Conservation (phyloP, 2,797 vertebrate genomes). For the Simalia tracyae region DNA sequence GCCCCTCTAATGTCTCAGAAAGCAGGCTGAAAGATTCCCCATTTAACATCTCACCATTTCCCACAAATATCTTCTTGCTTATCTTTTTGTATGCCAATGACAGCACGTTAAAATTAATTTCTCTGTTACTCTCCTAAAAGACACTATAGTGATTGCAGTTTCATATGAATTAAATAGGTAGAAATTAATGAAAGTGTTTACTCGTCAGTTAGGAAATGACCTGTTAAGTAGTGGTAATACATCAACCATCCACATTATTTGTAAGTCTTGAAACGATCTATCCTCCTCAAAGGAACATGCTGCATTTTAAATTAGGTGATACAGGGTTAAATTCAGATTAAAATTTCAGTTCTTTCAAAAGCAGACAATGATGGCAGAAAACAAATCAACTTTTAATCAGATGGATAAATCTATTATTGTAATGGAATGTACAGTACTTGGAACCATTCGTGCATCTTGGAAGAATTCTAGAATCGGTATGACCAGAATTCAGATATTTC, state of each 20-base stretch:
- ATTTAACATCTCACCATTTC: background rate
- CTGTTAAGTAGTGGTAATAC: conserved; percentile 12
- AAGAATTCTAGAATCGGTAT: background rate
- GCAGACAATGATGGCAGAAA: background rate
- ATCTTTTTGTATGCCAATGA: background rate
- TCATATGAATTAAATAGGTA: conserved; percentile 33
- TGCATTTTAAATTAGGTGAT: conserved; percentile 24
- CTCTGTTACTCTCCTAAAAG: conserved; percentile 3
- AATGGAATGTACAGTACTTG: background rate
- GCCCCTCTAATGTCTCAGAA: background rate
- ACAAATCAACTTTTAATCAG: background rate
- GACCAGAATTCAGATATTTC: background rate
- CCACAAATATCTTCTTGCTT: background rate
- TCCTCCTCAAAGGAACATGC: background rate
- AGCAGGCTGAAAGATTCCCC: background rate
- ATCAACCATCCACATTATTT: conserved; percentile 18
- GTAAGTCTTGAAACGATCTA: conserved; percentile 6
- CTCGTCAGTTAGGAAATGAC: conserved; percentile 3
- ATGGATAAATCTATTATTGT: background rate
- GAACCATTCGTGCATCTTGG: background rate
- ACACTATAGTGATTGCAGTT: conserved; percentile 2
- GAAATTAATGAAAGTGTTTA: conserved; percentile 34
- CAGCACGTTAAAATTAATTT: conserved; percentile 28
- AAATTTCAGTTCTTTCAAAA: background rate
- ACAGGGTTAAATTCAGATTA: background rate